These are phyloP conservation scores for Dasyornis broadbenti DNA, from an alignment of 2,113 vertebrate genomes.

Conservation along the genomic window DNA sequence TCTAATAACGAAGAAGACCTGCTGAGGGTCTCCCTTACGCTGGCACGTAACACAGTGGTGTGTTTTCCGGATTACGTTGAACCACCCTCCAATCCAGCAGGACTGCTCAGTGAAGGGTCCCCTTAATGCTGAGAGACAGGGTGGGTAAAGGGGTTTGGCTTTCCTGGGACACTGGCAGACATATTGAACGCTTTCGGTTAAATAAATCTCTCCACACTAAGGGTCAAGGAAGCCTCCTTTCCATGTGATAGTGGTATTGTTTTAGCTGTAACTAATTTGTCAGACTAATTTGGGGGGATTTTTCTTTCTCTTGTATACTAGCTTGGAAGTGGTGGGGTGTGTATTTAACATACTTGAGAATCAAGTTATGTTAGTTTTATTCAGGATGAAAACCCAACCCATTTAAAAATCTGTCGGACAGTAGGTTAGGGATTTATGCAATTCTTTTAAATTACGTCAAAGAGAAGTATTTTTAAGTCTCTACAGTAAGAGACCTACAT, in stretches of 20 bases:
- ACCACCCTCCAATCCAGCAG: not conserved
- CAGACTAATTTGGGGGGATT: not conserved
- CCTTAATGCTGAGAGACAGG: not conserved
- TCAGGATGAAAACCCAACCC: not conserved
- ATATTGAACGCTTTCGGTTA: not conserved
- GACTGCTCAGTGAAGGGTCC: not conserved
- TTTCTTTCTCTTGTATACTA: not conserved
- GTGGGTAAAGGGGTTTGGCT: not conserved
- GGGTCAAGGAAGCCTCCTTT: not conserved
- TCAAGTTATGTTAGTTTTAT: not conserved
- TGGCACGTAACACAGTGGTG: no score
- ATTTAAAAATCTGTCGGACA: not conserved
- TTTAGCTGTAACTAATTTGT: not conserved
- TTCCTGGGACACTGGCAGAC: not conserved
- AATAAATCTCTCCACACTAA: not conserved
- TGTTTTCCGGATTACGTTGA: not conserved
- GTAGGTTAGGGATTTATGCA: not conserved
- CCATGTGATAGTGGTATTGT: not conserved
- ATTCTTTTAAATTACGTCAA: not conserved
- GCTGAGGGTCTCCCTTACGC: not conserved
- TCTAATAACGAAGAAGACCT: not conserved
- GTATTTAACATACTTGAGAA: not conserved
- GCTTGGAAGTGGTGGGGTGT: not conserved
- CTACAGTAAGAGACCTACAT: not conserved
- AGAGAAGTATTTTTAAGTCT: not conserved